Evolutionary conservation across 2,888 invertebrate species (phyloP), one percentile per base, ranked within the genome.

Genomic region (Strigamia maritima): DNA sequence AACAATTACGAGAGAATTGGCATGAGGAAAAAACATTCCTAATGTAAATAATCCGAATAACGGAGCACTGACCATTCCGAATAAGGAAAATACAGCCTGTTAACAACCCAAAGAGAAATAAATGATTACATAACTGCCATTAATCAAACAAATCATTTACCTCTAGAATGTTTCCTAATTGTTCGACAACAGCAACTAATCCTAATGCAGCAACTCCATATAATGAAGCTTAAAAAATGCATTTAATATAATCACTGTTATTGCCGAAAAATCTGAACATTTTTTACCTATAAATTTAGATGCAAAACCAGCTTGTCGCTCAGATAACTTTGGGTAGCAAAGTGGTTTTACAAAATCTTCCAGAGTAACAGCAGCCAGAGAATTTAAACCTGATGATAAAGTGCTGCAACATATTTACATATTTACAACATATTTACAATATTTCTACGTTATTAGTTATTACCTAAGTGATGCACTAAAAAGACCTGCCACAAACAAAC

Each of bases 401-500:
- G 74, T 24, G 74, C 31, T 74, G 35, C 35, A 8, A 7, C 7
- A 31, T 31, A 31, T 31, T 8, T 6, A 35, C 35, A 8, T n/a
- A n/a, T 0, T 35, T 35, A 35, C 35, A 35, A 35, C 35, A 8
- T 35, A 8, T 1, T 3, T 35, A 6, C 6, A 35, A 35, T 35
- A 6, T n/a, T n/a, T n/a, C n/a, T n/a, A n/a, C n/a, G n/a, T n/a
- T n/a, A n/a, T n/a, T n/a, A n/a, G n/a, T n/a, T n/a, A n/a, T n/a
- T 35, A 76, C 76, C 95, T 95, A 12, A 97, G 88, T 0, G 95
- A 93, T 0, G 94, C 96, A 83, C 94, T 94, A 85, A 97, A 95
- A 80, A 97, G 92, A 3, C 96, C 94, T 2, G 96, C 93, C 0
- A 96, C 92, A 85, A 97, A 96, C 24, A 97, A 88, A 0, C 97